Base-by-base conservation (phyloP, 2,888 invertebrate species). In the Hirtodrosophila duncani region DNA sequence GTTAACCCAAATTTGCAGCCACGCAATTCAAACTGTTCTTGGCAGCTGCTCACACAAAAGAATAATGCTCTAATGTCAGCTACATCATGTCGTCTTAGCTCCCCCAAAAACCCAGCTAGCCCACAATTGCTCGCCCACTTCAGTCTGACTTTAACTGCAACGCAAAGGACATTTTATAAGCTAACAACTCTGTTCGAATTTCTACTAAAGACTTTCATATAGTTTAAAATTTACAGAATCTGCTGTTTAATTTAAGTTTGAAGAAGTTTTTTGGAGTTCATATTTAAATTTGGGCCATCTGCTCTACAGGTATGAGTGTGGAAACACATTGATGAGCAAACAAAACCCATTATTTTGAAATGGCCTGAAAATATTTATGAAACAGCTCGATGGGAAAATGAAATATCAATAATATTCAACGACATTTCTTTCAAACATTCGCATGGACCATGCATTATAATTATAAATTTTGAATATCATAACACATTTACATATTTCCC, bases 1-100 rank as follows among this genome's bases (percentile, higher is more conserved):
- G 78, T 81, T 81, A 81, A 82, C 81, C 81, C 67, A 80, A 80
- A 82, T 82, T 74, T 70, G 65, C 57, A 67, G 60, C 63, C 60
- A 65, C 63, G 52, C 65, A 59, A 44, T 48, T 41, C 57, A 63
- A 75, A 69, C 71, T 67, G 65, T 53, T 75, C 56, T 63, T 74
- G 75, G 64, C 79, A 79, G 71, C 79, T 67, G 71, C 67, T 65
- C 62, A 65, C 70, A 77, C 63, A 62, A 72, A 67, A 59, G 63
- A 63, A 63, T 65, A 69, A 65, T 66, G 63, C 59, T 67, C 59
- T 63, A 72, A 67, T 74, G 78, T 80, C 78, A 78, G 53, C 74
- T 58, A 63, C 57, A 63, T 63, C 67, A 67, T 67, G 75, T 61
- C 52, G 63, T 50, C 60, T 24, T 43, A 27, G 36, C 14, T 23